phyloP scores from a whole-genome alignment of 2,888 invertebrate genomes.

The Itoplectis maculator region DNA sequence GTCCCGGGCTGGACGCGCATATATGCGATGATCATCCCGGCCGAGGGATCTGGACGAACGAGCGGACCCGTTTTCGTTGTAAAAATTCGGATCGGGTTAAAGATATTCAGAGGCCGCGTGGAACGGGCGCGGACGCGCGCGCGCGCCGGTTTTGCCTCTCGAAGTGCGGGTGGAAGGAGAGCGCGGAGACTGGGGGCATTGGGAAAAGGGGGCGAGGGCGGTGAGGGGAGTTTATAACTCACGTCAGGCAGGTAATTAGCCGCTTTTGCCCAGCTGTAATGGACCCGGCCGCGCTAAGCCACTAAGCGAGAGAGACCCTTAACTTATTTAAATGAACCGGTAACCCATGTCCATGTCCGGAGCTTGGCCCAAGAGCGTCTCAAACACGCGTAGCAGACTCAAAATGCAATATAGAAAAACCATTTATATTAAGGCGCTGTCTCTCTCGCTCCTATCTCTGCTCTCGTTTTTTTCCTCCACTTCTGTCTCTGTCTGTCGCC shows the following conservation, averaged over 20 bases:
- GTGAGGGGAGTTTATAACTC: constrained; percentile 83
- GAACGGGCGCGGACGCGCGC: constrained; percentile 70
- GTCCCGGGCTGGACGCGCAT: constrained; percentile 17
- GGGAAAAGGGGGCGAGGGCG: constrained; percentile 48
- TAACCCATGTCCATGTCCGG: constrained; percentile 83
- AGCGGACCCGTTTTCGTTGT: constrained; percentile 73
- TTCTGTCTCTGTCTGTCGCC: constrained; percentile 25
- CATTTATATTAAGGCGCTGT: constrained; percentile 83
- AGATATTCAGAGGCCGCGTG: constrained; percentile 75
- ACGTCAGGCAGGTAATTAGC: constrained; percentile 85
- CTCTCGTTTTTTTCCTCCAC: constrained; percentile 66
- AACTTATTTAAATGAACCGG: constrained; percentile 85
- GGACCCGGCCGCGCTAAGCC: constrained; percentile 83
- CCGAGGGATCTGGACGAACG: constrained; percentile 22
- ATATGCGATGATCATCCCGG: constrained; percentile 26
- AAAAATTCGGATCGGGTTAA: constrained; percentile 78
- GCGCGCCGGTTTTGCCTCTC: constrained; percentile 28
- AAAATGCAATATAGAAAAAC: constrained; percentile 84
- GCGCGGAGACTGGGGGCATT: constrained; percentile 56
- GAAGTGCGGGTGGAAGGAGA: constrained; percentile 66
- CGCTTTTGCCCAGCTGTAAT: constrained; percentile 84
- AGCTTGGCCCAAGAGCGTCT: constrained; percentile 42
- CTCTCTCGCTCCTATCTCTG: constrained; percentile 74
- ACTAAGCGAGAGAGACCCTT: constrained; percentile 82
- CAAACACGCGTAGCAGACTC: constrained; percentile 75